A percentile compares a stretch with the other conserved stretches of the same genome.
Conservation (phyloP, 2,797 vertebrate genomes). For the Erpetoichthys calabaricus region DNA sequence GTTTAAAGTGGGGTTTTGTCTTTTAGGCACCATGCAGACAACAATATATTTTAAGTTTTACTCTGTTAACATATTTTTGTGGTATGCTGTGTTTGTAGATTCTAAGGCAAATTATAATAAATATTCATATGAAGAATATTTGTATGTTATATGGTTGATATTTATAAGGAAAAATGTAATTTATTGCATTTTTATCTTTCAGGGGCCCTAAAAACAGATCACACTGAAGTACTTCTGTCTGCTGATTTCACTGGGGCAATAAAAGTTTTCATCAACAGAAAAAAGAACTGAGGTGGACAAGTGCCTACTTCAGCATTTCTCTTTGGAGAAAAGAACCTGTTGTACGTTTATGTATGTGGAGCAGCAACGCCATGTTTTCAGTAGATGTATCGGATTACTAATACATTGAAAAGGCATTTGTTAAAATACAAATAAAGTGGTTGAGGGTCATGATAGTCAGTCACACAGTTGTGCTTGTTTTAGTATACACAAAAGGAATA, state of each 20-base stretch:
- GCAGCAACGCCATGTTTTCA: too few relatives aligned
- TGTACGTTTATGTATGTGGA: neutral
- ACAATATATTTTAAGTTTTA: too few relatives aligned
- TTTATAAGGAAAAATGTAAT: too few relatives aligned
- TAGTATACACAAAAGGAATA: slow-evolving; percentile 27
- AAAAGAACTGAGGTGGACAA: slow-evolving; percentile 64
- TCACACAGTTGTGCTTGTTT: slow-evolving; percentile 18
- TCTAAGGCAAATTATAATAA: too few relatives aligned
- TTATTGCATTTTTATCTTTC: slow-evolving; percentile 13
- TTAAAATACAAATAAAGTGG: slow-evolving; percentile 26
- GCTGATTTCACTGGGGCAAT: slow-evolving; percentile 97
- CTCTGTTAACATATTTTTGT: too few relatives aligned
- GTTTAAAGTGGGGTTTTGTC: too few relatives aligned
- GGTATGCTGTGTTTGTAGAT: too few relatives aligned
- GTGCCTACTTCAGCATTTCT: neutral
- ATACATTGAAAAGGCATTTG: slow-evolving; percentile 28
- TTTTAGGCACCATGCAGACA: too few relatives aligned
- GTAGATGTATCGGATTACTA: slow-evolving; percentile 8
- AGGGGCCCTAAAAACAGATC: slow-evolving; percentile 88
- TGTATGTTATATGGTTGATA: too few relatives aligned
- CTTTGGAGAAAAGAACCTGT: neutral
- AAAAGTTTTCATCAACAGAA: slow-evolving; percentile 96
- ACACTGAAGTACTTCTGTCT: slow-evolving; percentile 88
- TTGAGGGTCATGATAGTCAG: neutral
- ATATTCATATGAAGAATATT: too few relatives aligned